Evolutionary conservation across 23 tunicate genomes (phyloP).

Genomic region (Styela plicata): DNA sequence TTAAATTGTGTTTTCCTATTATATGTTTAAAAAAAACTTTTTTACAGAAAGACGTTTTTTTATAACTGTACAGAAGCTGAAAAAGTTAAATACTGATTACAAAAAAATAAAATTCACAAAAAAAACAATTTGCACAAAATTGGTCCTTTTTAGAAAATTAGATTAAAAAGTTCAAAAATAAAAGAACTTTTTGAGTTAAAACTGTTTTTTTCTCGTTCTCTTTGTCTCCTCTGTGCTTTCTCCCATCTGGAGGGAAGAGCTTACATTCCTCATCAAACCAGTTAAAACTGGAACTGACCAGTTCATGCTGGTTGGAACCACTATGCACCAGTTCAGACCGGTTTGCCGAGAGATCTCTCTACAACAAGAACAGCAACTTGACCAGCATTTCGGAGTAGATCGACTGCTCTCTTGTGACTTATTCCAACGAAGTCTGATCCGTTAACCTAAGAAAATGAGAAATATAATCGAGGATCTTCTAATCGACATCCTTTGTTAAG

Average conservation of each 20-base stretch:
- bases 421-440: slow-evolving; percentile 91
- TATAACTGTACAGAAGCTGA: too few relatives aligned
- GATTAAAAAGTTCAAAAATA: too few relatives aligned
- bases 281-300: too few relatives aligned
- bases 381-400: slow-evolving; percentile 78
- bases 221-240: not conserved
- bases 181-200: not conserved
- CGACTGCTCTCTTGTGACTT: slow-evolving; percentile 87
- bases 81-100: not conserved
- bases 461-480: not conserved
- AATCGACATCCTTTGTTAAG: too few relatives aligned
- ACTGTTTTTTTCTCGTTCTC: not conserved
- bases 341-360: slow-evolving; percentile 54
- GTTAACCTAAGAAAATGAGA: slow-evolving; percentile 52
- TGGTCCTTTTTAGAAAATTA: not conserved
- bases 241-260: too few relatives aligned
- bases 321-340: too few relatives aligned
- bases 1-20: too few relatives aligned
- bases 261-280: too few relatives aligned
- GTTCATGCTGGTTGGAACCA: slow-evolving; percentile 3
- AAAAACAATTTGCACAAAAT: not conserved
- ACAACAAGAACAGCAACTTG: slow-evolving; percentile 80
- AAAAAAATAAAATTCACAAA: too few relatives aligned
- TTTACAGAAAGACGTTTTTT: not conserved
- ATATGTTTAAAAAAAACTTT: too few relatives aligned